Conservation (phyloP, 2,888 invertebrate genomes). For the Dynastes hyllus region DNA sequence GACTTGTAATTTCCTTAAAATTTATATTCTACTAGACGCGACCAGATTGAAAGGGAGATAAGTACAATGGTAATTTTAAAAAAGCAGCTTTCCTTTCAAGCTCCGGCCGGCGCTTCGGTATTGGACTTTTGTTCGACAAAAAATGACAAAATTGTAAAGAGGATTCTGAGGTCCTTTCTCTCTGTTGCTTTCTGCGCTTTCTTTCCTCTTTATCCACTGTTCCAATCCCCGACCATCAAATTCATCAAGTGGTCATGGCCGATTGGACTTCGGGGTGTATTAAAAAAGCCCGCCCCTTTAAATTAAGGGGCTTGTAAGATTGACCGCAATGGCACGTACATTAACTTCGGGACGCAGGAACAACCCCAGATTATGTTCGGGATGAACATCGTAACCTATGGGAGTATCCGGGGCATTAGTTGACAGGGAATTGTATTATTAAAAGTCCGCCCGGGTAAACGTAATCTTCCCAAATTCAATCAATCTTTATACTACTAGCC, state of each 20-base stretch:
- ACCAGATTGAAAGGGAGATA: conserved; percentile 38
- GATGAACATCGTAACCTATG: conserved; percentile 52
- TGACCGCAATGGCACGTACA: conserved; percentile 57
- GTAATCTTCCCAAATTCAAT: conserved; percentile 41
- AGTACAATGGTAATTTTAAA: conserved; percentile 36
- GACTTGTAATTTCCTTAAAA: conserved; percentile 36
- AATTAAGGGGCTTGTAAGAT: conserved; percentile 55
- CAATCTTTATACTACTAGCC: conserved; percentile 12
- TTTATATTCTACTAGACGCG: conserved; percentile 25
- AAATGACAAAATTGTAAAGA: conserved; percentile 43
- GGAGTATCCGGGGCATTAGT: conserved; percentile 36
- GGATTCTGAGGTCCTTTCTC: conserved; percentile 31
- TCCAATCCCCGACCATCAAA: conserved; percentile 43
- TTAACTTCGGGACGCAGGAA: conserved; percentile 55
- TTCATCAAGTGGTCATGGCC: conserved; percentile 56
- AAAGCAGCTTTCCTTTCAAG: conserved; percentile 39
- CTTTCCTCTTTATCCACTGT: neutral
- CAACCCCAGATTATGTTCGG: conserved; percentile 54
- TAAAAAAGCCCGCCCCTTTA: too few species aligned
- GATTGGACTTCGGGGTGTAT: conserved; percentile 54
- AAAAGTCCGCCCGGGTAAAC: conserved; percentile 28
- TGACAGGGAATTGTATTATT: conserved; percentile 37
- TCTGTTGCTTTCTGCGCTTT: conserved; percentile 33
- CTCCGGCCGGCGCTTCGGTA: neutral
- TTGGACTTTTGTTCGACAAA: conserved; percentile 42